A percentile compares a stretch with the other conserved stretches of the same genome.
Evolutionary conservation across 2,113 vertebrate genomes (phyloP).

Genomic region (Macquaria ambigua): DNA sequence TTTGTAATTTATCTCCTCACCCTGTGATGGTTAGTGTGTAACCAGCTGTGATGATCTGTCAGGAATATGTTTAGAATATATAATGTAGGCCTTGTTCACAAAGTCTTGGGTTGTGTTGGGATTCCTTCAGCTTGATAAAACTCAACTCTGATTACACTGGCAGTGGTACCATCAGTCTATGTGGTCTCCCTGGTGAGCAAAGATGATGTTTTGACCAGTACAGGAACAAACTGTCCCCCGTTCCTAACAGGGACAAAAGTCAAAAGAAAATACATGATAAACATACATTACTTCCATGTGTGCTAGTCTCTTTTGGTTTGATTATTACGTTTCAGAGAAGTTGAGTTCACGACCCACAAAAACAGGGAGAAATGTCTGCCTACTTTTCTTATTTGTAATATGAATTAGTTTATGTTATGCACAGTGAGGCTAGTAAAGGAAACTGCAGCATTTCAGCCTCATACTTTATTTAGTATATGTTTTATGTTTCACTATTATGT

Average conservation of each 20-base stretch:
- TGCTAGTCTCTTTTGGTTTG: not conserved
- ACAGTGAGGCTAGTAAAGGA: not conserved
- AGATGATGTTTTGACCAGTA: not conserved
- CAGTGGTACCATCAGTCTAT: not conserved
- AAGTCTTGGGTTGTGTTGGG: not conserved
- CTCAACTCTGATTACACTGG: not conserved
- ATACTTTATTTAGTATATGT: not conserved
- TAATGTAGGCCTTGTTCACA: not conserved
- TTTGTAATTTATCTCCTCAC: not conserved
- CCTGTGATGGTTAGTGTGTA: not conserved
- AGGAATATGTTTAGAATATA: slow-evolving; percentile 5
- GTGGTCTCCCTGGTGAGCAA: not conserved
- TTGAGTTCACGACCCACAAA: not conserved
- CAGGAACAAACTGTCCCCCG: not conserved
- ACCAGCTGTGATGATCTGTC: slow-evolving; percentile 8
- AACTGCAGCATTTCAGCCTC: not conserved
- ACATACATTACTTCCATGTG: not conserved
- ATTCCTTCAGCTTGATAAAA: not conserved
- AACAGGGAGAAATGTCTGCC: not conserved
- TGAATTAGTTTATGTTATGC: not conserved
- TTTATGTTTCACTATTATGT: not conserved
- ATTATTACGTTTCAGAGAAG: not conserved
- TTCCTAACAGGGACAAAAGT: too few relatives aligned
- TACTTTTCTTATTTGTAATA: not conserved
- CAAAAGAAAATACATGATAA: not conserved